These are phyloP conservation scores for Labia minor DNA, from an alignment of 2,888 invertebrate genomes.

Conservation along the genomic window DNA sequence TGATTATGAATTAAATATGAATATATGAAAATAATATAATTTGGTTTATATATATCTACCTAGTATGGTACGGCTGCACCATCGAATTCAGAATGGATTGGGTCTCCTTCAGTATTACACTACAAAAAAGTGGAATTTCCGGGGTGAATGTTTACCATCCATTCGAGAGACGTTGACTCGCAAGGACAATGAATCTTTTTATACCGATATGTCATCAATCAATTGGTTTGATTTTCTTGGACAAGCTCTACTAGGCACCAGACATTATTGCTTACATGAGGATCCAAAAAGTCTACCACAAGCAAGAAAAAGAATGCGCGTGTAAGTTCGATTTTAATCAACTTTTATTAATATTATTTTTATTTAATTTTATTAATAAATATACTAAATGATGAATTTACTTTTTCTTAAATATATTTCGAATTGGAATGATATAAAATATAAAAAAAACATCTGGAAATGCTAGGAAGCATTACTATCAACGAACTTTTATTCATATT, in stretches of 20 bases:
- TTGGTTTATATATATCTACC: too few relatives aligned
- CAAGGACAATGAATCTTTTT: constrained; percentile 33
- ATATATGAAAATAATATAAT: too few relatives aligned
- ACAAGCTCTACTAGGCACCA: constrained; percentile 38
- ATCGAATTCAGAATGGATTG: constrained; percentile 37
- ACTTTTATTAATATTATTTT: too few relatives aligned
- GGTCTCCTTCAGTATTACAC: constrained; percentile 39
- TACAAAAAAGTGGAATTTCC: constrained; percentile 40
- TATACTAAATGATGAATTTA: too few relatives aligned
- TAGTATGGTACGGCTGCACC: constrained; percentile 39
- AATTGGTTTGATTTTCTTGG: constrained; percentile 39
- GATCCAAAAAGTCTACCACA: constrained; percentile 30
- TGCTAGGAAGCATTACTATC: too few relatives aligned
- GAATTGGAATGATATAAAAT: too few relatives aligned
- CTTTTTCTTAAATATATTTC: too few relatives aligned
- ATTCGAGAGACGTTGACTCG: constrained; percentile 28
- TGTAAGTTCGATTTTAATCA: constrained; percentile 14
- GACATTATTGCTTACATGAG: constrained; percentile 38
- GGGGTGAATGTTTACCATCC: constrained; percentile 29
- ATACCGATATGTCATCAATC: constrained; percentile 34
- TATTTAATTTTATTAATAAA: too few relatives aligned
- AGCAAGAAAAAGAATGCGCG: constrained; percentile 26
- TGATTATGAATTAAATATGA: too few relatives aligned
- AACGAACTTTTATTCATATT: too few relatives aligned
- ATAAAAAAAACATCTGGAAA: too few relatives aligned